These are phyloP conservation scores for Pachymerium ferrugineum DNA, from an alignment of 2,888 invertebrate species.

Conservation along the genomic window DNA sequence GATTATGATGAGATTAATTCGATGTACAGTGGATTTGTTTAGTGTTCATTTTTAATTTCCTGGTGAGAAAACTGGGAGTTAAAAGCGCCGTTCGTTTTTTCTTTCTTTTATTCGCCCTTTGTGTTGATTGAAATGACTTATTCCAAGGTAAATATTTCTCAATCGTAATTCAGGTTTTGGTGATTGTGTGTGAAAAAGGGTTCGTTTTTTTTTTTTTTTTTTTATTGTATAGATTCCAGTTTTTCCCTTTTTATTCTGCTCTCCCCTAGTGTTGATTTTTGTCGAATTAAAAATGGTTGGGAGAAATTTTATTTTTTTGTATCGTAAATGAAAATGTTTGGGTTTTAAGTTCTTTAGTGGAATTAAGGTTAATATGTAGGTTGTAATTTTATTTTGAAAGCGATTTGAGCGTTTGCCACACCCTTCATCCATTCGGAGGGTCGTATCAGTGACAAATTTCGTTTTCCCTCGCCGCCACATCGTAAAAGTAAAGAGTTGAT, in stretches of 20 bases:
- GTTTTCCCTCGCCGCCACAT: constrained; percentile 16
- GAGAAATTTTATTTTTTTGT: background rate
- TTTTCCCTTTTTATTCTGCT: too few species aligned
- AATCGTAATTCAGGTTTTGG: background rate
- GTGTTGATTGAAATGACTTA: constrained; percentile 16
- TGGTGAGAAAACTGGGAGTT: too few species aligned
- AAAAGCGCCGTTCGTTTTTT: too few species aligned
- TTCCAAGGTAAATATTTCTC: background rate
- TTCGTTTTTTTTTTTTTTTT: too few species aligned
- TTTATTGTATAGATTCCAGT: too few species aligned
- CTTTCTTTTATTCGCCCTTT: too few species aligned
- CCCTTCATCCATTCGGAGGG: constrained; percentile 12
- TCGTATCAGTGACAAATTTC: constrained; percentile 19
- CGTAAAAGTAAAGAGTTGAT: constrained; percentile 19
- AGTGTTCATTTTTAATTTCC: background rate
- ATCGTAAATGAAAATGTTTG: background rate
- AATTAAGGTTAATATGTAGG: constrained; percentile 6
- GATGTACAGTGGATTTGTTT: too few species aligned
- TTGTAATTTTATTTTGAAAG: constrained; percentile 20
- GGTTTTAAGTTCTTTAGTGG: background rate
- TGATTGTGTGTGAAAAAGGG: constrained; percentile 12
- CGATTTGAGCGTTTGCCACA: too few species aligned
- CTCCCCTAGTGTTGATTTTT: too few species aligned
- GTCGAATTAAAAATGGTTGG: background rate
- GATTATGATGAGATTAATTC: too few species aligned